These are phyloP conservation scores for Mercenaria mercenaria DNA, from an alignment of 1,140 invertebrate species.

Conservation along the genomic window DNA sequence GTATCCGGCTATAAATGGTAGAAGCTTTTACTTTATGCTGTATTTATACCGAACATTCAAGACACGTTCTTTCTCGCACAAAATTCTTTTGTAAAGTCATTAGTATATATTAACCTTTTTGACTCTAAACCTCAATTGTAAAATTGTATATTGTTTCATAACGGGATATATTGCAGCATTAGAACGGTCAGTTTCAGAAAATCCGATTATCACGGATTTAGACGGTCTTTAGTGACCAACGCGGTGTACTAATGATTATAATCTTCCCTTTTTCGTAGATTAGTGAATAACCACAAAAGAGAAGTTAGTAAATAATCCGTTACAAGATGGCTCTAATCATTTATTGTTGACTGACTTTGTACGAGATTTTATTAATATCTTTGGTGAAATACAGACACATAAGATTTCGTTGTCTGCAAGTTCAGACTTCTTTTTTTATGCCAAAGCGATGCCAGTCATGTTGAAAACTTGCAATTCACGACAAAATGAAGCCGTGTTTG, in stretches of 20 bases:
- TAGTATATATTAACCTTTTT: conserved; percentile 16
- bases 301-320: conserved; percentile 23
- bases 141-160: neutral
- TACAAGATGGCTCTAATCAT: neutral
- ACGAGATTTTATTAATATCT: conserved; percentile 4
- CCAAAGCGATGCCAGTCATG: too few relatives aligned
- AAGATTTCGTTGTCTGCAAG: neutral
- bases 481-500: too few relatives aligned
- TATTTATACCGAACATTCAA: neutral
- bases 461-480: too few relatives aligned
- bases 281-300: conserved; percentile 18
- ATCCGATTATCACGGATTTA: conserved; percentile 44
- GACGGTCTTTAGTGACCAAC: conserved; percentile 32
- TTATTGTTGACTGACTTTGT: conserved; percentile 20
- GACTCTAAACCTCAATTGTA: neutral
- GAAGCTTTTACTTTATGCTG: neutral
- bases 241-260: conserved; percentile 7
- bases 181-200: conserved; percentile 15
- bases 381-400: neutral
- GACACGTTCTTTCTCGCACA: conserved; percentile 9
- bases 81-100: neutral
- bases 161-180: neutral
- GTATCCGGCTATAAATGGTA: neutral
- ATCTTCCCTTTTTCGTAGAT: neutral
- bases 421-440: neutral